Conservation (phyloP, 2,797 vertebrate genomes). For the Micromesistius poutassou region DNA sequence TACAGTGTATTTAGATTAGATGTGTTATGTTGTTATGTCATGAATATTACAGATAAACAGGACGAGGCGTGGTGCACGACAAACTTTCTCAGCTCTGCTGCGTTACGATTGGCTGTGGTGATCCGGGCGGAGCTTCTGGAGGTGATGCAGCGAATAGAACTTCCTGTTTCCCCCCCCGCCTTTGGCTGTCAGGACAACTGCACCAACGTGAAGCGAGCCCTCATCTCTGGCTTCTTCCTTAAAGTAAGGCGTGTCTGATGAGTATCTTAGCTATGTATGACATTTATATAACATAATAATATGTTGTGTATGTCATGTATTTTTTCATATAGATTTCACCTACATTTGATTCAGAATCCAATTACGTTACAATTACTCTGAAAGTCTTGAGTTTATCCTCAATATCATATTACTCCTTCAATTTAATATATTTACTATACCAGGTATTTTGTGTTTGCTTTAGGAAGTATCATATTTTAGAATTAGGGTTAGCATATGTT, state of each 20-base stretch:
- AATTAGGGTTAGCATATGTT: no score
- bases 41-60: constrained; percentile 71
- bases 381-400: no score
- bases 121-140: constrained; percentile 86
- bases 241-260: constrained; percentile 69
- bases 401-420: no score
- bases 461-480: no score
- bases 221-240: constrained; percentile 94
- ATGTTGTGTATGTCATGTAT: no score
- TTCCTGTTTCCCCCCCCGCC: constrained; percentile 85
- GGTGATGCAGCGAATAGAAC: constrained; percentile 89
- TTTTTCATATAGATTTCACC: no score
- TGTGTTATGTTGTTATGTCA: neutral
- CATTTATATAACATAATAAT: no score
- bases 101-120: constrained; percentile 77
- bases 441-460: no score
- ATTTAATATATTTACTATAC: no score
- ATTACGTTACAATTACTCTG: no score
- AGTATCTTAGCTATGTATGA: no score
- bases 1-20: neutral
- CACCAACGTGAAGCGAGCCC: constrained; percentile 85
- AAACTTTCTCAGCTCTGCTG: constrained; percentile 76
- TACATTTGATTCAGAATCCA: no score
- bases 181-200: constrained; percentile 87
- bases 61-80: constrained; percentile 85